Evolutionary conservation across 2,888 invertebrate genomes (phyloP), one percentile per base, ranked within the genome.

Genomic region (Bruchidius siliquastri): DNA sequence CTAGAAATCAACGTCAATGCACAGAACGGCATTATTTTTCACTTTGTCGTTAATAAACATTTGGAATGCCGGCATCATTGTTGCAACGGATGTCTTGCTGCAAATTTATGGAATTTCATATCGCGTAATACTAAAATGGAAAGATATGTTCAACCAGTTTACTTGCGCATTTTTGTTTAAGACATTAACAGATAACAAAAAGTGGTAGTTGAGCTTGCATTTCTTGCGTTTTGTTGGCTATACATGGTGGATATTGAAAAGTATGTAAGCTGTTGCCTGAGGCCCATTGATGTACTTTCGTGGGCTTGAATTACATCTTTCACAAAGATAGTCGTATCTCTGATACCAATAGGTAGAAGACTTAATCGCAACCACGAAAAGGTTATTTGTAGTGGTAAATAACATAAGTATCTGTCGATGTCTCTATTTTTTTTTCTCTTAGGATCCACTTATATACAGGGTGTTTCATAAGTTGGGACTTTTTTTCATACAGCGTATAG

Each of bases 41-140:
- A 49, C 49, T 13, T 49, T 49, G 49, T 49, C 49, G 49, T 49
- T 49, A 49, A 49, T 49, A 49, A 49, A 49, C 13, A 49, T 49
- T 49, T 49, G 49, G 49, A 49, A 49, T 49, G 49, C 49, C 8
- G 49, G 49, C 18, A 49, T 49, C 49, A 49, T 49, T 49, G 49
- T 49, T 49, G 49, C 49, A 49, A 49, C 49, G 49, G 49, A 49
- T 49, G 49, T 49, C 49, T 26, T 49, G 49, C 49, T 13, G 49
- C 26, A 70, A 71, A 70, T 69, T 73, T 70, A 73, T 73, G 70
- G 73, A 73, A 73, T 73, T 73, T 71, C 67, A 67, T 72, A 70
- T 70, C 71, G 71, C 71, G 67, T 73, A 26, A 73, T 73, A 73
- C 73, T 67, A 67, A 66, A 71, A 73, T 66, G 73, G 73, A 68